These are phyloP conservation scores for Pheosia gnoma DNA, from an alignment of 2,888 invertebrate genomes.

Conservation along the genomic window DNA sequence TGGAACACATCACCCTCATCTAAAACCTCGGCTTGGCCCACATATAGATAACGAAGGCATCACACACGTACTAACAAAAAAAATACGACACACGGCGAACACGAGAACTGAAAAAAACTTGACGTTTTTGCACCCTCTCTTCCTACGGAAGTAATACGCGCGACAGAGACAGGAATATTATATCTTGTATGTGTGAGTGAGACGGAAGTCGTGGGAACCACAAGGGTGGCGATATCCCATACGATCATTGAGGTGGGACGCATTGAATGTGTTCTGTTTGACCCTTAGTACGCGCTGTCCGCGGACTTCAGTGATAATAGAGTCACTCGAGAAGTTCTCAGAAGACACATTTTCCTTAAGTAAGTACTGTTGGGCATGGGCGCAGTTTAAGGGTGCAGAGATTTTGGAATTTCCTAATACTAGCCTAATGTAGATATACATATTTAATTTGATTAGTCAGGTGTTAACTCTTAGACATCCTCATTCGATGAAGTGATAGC, in stretches of 20 bases:
- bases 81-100: constrained; percentile 68
- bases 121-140: constrained; percentile 75
- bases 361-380: too few species aligned
- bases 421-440: too few species aligned
- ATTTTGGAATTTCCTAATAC: too few species aligned
- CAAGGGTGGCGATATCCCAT: constrained; percentile 82
- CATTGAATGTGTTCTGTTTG: constrained; percentile 53
- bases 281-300: constrained; percentile 41
- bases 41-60: background rate
- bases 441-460: too few species aligned
- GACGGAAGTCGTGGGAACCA: constrained; percentile 76
- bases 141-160: constrained; percentile 74
- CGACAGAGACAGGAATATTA: constrained; percentile 41
- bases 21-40: background rate
- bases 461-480: too few species aligned
- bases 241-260: constrained; percentile 73
- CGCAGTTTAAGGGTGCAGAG: too few species aligned
- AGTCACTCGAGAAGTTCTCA: background rate
- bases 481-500: too few species aligned
- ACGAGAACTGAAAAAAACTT: constrained; percentile 74
- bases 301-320: constrained; percentile 40
- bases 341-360: too few species aligned
- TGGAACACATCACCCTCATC: background rate
- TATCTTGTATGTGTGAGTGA: constrained; percentile 40
- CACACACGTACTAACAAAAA: constrained; percentile 33